These are phyloP conservation scores for Metaphire vulgaris DNA, from an alignment of 1,140 invertebrate species.

Conservation along the genomic window DNA sequence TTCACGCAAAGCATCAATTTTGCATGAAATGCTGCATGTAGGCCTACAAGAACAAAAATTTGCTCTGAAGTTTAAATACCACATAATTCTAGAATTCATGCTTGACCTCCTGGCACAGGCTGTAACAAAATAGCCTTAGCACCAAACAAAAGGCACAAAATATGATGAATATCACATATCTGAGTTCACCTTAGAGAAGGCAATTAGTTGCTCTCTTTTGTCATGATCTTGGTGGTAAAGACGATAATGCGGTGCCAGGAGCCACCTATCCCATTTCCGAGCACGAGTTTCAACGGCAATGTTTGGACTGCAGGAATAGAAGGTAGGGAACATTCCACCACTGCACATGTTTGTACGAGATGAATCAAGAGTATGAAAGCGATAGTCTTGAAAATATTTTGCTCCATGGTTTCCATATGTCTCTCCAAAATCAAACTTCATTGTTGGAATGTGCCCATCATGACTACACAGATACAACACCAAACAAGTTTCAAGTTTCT, in stretches of 20 bases:
- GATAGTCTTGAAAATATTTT: constrained; percentile 53
- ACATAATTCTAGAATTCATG: no score
- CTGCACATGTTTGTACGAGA: constrained; percentile 44
- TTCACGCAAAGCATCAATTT: no score
- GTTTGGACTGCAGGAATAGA: constrained; percentile 49
- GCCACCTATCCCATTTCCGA: constrained; percentile 44
- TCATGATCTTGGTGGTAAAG: constrained; percentile 49
- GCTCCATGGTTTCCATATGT: constrained; percentile 50
- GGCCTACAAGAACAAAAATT: no score
- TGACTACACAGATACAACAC: no score
- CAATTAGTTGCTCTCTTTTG: constrained; percentile 18
- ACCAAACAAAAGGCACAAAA: no score
- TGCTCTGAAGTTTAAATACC: no score
- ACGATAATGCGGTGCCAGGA: constrained; percentile 44
- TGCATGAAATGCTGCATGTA: no score
- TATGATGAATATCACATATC: no score
- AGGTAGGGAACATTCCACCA: constrained; percentile 50
- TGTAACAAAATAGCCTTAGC: no score
- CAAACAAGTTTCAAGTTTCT: no score
- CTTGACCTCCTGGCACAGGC: no score
- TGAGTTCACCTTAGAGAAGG: not conserved
- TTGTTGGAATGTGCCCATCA: constrained; percentile 50
- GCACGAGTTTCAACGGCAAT: constrained; percentile 46
- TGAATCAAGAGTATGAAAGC: constrained; percentile 43
- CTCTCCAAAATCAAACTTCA: constrained; percentile 53